Percentiles rank a stretch among this genome's conserved stretches.
Evolutionary conservation across 2,888 invertebrate genomes (phyloP).

Genomic region (Meiosimyza decipiens): DNA sequence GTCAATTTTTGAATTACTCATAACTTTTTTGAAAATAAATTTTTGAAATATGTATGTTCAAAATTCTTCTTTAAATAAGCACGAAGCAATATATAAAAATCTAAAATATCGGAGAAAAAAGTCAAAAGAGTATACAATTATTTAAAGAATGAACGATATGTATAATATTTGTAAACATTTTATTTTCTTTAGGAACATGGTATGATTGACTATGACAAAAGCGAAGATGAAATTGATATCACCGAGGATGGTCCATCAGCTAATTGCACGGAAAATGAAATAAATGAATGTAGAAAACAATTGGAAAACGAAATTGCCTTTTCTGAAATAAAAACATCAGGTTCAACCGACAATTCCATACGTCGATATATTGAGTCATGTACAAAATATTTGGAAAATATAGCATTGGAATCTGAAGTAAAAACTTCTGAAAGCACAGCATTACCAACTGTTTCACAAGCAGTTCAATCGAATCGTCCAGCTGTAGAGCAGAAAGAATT

Average conservation of each 20-base stretch:
- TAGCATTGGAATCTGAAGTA: slow-evolving; percentile 50
- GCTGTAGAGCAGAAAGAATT: not conserved
- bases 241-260: slow-evolving; percentile 51
- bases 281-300: slow-evolving; percentile 62
- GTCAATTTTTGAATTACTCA: no score
- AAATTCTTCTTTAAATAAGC: no score
- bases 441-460: not conserved
- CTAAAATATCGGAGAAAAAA: no score
- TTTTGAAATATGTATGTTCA: no score
- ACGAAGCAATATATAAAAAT: no score
- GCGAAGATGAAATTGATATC: slow-evolving; percentile 52
- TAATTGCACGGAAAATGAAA: slow-evolving; percentile 53
- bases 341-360: slow-evolving; percentile 66
- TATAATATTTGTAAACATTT: not conserved
- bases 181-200: slow-evolving; percentile 68
- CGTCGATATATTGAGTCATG: slow-evolving; percentile 65
- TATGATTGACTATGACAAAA: slow-evolving; percentile 66
- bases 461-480: slow-evolving; percentile 30
- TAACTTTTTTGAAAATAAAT: no score
- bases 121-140: no score
- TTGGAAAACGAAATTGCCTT: slow-evolving; percentile 65
- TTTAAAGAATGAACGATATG: no score
- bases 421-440: slow-evolving; percentile 28
- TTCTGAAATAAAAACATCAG: slow-evolving; percentile 65
- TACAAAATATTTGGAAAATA: slow-evolving; percentile 59